These are phyloP conservation scores for Drosophila trichaetosa DNA, from an alignment of 2,888 invertebrate species.

Conservation along the genomic window DNA sequence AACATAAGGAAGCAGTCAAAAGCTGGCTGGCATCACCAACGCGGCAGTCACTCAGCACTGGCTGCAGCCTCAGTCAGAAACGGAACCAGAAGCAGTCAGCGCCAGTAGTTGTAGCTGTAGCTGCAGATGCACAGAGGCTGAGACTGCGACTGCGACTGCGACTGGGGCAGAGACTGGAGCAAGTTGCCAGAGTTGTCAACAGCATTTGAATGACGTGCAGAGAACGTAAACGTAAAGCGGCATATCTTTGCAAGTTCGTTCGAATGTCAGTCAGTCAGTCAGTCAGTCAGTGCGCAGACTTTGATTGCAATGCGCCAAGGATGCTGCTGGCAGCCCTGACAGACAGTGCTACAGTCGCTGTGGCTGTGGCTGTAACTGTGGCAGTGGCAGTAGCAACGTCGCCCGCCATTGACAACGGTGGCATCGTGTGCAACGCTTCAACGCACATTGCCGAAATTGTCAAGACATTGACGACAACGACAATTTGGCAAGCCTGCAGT, in stretches of 20 bases:
- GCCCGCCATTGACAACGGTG: constrained; percentile 13
- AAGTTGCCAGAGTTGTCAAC: constrained; percentile 64
- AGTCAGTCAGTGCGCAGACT: constrained; percentile 71
- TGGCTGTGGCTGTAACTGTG: constrained; percentile 18
- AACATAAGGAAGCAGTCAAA: constrained; percentile 81
- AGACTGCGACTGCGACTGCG: not conserved
- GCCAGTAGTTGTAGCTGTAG: not conserved
- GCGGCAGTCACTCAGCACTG: constrained; percentile 52
- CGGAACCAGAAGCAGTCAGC: constrained; percentile 23
- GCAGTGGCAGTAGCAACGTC: constrained; percentile 1
- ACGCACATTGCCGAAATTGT: constrained; percentile 76
- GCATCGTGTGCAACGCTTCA: constrained; percentile 55
- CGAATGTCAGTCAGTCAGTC: constrained; percentile 11
- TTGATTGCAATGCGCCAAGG: constrained; percentile 80
- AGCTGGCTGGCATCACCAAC: constrained; percentile 68
- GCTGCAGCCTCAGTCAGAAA: constrained; percentile 39
- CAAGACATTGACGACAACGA: constrained; percentile 55
- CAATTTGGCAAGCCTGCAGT: constrained; percentile 23
- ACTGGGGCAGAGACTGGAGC: not conserved
- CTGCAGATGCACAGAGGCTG: not conserved
- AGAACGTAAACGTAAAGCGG: constrained; percentile 30
- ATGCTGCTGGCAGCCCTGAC: constrained; percentile 45
- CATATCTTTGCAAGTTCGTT: constrained; percentile 11
- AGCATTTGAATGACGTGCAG: constrained; percentile 74
- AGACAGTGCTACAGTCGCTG: constrained; percentile 16